Conservation (phyloP, 2,888 invertebrate species). For the Apodemia zela region DNA sequence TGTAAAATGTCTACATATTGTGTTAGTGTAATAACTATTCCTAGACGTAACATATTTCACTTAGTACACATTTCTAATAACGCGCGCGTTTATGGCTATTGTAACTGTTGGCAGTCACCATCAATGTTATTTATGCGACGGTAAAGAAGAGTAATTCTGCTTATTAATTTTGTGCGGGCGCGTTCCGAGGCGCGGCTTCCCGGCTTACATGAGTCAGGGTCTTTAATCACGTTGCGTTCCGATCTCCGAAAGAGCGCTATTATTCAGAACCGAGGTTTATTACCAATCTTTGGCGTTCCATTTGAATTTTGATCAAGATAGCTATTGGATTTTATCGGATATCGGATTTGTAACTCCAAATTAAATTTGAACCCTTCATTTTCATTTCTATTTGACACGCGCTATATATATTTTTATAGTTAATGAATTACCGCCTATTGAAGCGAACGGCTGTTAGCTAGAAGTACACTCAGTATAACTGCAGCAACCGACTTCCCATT, state of each 20-base stretch:
- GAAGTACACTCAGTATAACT: no score
- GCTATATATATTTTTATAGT: no score
- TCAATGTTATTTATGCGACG: constrained; percentile 70
- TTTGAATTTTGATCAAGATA: constrained; percentile 38
- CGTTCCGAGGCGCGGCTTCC: constrained; percentile 57
- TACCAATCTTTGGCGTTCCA: constrained; percentile 29
- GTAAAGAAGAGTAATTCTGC: constrained; percentile 69
- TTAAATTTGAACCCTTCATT: constrained; percentile 35
- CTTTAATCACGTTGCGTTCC: constrained; percentile 51
- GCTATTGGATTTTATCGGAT: constrained; percentile 27
- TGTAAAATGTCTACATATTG: constrained; percentile 8
- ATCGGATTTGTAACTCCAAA: constrained; percentile 27
- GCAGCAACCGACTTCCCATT: no score
- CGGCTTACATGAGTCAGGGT: constrained; percentile 56
- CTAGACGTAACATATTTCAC: constrained; percentile 28
- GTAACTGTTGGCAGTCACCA: constrained; percentile 61
- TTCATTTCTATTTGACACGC: constrained; percentile 26
- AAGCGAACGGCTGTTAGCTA: no score
- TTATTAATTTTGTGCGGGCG: constrained; percentile 69
- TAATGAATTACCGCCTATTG: no score
- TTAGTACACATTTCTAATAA: constrained; percentile 28
- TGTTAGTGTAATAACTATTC: constrained; percentile 18
- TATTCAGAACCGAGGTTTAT: constrained; percentile 39
- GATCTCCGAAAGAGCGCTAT: constrained; percentile 43
- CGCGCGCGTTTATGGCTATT: constrained; percentile 52